Evolutionary conservation across 2,113 vertebrate genomes (phyloP), one percentile per base, ranked within the genome.

Genomic region (Myotis brandtii): DNA sequence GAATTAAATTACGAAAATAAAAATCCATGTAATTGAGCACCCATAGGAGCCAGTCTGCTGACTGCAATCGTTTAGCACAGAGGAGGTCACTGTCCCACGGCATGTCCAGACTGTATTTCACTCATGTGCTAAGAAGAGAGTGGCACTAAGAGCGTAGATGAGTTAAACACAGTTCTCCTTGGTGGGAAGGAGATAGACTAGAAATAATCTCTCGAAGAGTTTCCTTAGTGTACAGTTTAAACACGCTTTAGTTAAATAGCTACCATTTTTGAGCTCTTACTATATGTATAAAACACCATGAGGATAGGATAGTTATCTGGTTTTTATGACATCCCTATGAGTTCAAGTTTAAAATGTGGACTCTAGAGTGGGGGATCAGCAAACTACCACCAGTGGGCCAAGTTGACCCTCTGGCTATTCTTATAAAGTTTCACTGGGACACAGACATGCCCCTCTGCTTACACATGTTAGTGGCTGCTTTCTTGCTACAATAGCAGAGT

Each of bases 251-350:
- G 6, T 37, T 43, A 81, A 50, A 67, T 0, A 40, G 30, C 21
- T 59, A 46, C 32, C 1, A 50, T 70, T 66, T 66, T 64, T 64
- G 67, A 73, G 48, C 30, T 27, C 32, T 12, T 79, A 27, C 23
- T 79, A 66, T 5, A 11, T 30, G 25, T 62, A 66, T 21, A 50
- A 64, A 69, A 25, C 17, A 87, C 32, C n/a, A 32, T 54, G 34
- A 75, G 21, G 52, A 92, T 25, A 62, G 56, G 56, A 62, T 62
- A 85, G n/a, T 52, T 81, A 30, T 1, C 59, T 87, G 62, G 73
- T 67, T 94, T 89, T 77, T 67, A 21, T 46, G 37, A 72, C 9
- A 27, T 40, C 72, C 37, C 59, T 72, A 34, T 43, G 59, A 93
- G 5, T 37, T 62, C 23, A 59, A 66, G 37, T 91, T 76, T 34